These are phyloP conservation scores for Drosophila neonasuta DNA, from an alignment of 2,888 invertebrate species.

Conservation along the genomic window DNA sequence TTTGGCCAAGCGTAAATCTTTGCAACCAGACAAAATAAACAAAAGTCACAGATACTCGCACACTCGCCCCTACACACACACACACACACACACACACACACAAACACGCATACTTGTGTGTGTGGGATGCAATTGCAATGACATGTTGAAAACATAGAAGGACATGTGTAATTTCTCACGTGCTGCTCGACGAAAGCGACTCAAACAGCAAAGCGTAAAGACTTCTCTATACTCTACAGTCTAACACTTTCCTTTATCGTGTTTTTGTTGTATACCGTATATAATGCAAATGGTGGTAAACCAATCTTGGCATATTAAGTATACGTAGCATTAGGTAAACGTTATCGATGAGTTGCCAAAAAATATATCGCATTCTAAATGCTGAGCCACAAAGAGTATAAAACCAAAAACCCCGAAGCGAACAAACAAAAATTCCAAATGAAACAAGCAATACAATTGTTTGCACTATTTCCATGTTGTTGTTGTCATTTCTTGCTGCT, in stretches of 20 bases:
- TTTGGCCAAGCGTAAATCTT: conserved; percentile 62
- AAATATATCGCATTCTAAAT: not conserved
- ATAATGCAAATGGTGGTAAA: too few relatives aligned
- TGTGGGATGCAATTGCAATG: conserved; percentile 25
- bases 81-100: conserved; percentile 23
- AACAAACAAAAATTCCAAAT: conserved; percentile 55
- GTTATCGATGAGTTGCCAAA: not conserved
- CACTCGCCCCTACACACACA: conserved; percentile 15
- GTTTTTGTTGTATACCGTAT: too few relatives aligned
- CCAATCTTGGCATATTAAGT: not conserved
- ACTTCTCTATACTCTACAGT: conserved; percentile 10
- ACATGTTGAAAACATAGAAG: conserved; percentile 57
- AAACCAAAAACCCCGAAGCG: conserved; percentile 12
- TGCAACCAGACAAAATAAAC: conserved; percentile 33
- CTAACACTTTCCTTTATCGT: too few relatives aligned
- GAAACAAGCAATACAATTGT: conserved; percentile 66
- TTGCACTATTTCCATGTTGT: conserved; percentile 32
- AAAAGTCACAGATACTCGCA: conserved; percentile 34
- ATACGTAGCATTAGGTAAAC: not conserved
- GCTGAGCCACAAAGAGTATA: not conserved
- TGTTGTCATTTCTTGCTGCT: conserved; percentile 2
- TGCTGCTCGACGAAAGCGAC: conserved; percentile 47
- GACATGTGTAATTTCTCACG: conserved; percentile 76
- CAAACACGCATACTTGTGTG: conserved; percentile 11
- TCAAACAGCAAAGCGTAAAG: not conserved